Percentiles rank a stretch among this genome's conserved stretches.
Evolutionary conservation across 2,888 invertebrate genomes (phyloP).

Genomic region (Lypha dubia): DNA sequence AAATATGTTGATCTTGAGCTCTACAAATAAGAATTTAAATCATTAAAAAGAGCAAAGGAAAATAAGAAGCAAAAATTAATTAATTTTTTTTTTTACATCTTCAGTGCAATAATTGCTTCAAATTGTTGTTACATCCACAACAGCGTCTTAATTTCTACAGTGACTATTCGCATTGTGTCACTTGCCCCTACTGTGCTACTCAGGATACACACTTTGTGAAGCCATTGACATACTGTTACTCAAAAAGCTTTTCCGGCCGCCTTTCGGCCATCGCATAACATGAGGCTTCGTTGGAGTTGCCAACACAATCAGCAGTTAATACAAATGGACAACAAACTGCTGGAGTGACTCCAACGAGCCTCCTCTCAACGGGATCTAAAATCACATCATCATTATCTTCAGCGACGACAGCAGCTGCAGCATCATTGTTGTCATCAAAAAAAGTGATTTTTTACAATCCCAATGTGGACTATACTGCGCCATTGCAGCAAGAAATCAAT

Average conservation of each 20-base stretch:
- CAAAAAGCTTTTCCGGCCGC: slow-evolving; percentile 88
- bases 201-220: slow-evolving; percentile 98
- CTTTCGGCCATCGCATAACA: slow-evolving; percentile 95
- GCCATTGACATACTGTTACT: slow-evolving; percentile 92
- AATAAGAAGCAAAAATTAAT: too few relatives aligned
- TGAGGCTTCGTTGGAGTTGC: slow-evolving; percentile 88
- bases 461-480: slow-evolving; percentile 81
- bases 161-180: slow-evolving; percentile 95
- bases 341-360: slow-evolving; percentile 69
- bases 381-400: slow-evolving; percentile 75
- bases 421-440: slow-evolving; percentile 72
- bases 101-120: slow-evolving; percentile 96
- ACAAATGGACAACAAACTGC: slow-evolving; percentile 71
- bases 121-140: slow-evolving; percentile 93
- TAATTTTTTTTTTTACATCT: slow-evolving; percentile 75
- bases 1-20: too few relatives aligned
- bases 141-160: slow-evolving; percentile 96
- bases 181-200: slow-evolving; percentile 95
- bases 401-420: slow-evolving; percentile 14
- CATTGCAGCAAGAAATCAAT: slow-evolving; percentile 81
- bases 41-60: too few relatives aligned
- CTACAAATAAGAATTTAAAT: too few relatives aligned
- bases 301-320: slow-evolving; percentile 75
- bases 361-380: slow-evolving; percentile 72
- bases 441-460: slow-evolving; percentile 79